Base-by-base conservation (phyloP, 2,888 invertebrate species). In the Leptura quadrifasciata region DNA sequence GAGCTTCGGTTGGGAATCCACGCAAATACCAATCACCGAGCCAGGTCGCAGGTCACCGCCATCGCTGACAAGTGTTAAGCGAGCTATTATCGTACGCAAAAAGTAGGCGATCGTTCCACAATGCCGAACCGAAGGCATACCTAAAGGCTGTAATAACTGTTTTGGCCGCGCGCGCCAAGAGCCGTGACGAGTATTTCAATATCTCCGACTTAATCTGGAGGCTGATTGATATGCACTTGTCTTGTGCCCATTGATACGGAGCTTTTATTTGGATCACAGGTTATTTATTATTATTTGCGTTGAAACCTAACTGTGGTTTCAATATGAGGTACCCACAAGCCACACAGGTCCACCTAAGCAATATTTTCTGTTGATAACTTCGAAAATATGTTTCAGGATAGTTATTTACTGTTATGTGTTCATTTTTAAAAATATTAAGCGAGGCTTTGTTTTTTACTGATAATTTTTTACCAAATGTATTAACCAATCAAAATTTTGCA, bases 181-280 rank as follows among this genome's bases (percentile, higher is more conserved):
- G 15, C 55, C 72, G 63, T 72, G 72, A 72, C 72, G 63, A 57
- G 72, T 55, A 64, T 72, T 72, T 64, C 64, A n/a, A 55, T 64
- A 64, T 72, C 72, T 76, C 57, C 69, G 60, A 70, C 69, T 73
- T 61, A 64, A 77, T 77, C 76, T 76, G 68, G 68, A 69, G 64
- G 72, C 75, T 75, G 77, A 77, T 75, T 70, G 73, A 58, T 74
- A 68, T 69, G 74, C 76, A 77, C 71, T 77, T 72, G 74, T 74
- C 74, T 77, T 70, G 70, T 72, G 70, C 75, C n/a, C n/a, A 47
- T 47, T 4, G 47, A 47, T 47, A 47, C 47, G 5, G n/a, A 47
- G 47, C 5, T n/a, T n/a, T 47, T 77, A 57, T 57, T 57, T 21
- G 57, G 57, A 12, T 21, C 57, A 57, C 57, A 6, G 15, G 20